These are phyloP conservation scores for Thamnophis elegans DNA, from an alignment of 2,797 vertebrate genomes.

Conservation along the genomic window DNA sequence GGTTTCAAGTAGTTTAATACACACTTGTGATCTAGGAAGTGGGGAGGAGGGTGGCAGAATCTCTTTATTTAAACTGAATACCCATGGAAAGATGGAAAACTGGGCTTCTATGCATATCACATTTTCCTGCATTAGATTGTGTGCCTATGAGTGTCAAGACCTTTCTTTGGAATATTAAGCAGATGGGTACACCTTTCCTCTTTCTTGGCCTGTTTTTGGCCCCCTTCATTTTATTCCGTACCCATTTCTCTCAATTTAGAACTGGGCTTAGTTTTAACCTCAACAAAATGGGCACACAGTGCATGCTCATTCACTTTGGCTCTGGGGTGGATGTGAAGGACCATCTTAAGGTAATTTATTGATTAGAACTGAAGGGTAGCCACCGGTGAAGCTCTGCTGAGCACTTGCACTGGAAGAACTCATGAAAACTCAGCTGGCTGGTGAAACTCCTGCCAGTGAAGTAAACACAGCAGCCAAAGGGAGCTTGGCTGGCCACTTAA, in stretches of 20 bases:
- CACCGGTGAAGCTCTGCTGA: neutral
- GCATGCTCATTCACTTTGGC: rapidly evolving
- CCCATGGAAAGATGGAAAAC: neutral
- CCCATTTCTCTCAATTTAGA: neutral
- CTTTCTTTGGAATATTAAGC: no score
- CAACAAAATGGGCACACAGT: neutral
- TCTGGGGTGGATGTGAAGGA: neutral
- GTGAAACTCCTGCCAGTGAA: neutral
- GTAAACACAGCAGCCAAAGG: neutral
- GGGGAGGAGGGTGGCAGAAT: neutral
- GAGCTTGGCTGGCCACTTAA: slow-evolving; percentile 49
- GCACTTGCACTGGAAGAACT: neutral
- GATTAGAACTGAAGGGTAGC: neutral
- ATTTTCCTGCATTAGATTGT: neutral
- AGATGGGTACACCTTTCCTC: no score
- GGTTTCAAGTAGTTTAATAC: neutral
- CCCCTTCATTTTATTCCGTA: neutral
- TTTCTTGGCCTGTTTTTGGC: neutral
- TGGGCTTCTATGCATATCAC: neutral
- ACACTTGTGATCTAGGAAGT: neutral
- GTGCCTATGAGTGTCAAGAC: neutral
- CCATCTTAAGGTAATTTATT: neutral
- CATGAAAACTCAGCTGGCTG: rapidly evolving
- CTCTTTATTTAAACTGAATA: neutral
- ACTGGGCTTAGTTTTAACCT: neutral